Evolutionary conservation across 2,113 vertebrate genomes (phyloP), one percentile per base, ranked within the genome.

Genomic region (Cricetomys ansorgei): DNA sequence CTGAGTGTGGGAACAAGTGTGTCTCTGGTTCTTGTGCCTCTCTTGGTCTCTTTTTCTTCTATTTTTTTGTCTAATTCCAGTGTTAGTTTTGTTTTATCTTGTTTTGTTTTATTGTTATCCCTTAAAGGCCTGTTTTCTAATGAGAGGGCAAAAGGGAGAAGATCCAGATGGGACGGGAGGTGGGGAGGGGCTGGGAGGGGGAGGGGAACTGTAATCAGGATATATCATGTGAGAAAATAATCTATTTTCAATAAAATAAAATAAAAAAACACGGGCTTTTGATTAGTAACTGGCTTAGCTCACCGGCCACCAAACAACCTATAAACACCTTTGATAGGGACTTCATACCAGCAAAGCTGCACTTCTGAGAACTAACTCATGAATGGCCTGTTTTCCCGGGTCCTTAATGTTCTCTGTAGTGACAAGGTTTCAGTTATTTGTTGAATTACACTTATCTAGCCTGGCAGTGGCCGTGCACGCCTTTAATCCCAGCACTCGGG

Each of bases 391-490:
- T 34, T 83, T 83, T 92, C 57, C 55, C 48, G 69, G 48, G 45
- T 29, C 31, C 17, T 40, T 84, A 59, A 65, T 15, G 23, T 19
- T 93, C 40, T 89, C 50, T 76, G 73, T 23, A 65, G 23, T 48
- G 37, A 55, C 62, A 70, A 29, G 7, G 40, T 79, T 72, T 55
- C 31, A 53, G 59, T 62, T 88, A 13, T 87, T 88, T 79, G 19
- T n/a, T n/a, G 57, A 55, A 79, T 79, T n/a, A 13, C 23, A 7
- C 27, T 27, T 59, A 23, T 72, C 12, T 12, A 73, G 21, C 4
- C 10, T 5, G 70, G 10, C 21, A 1, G 10, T 73, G 70, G 23
- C 43, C 19, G 10, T 21, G 0, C 70, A 27, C 0, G 2, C 21
- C 10, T 73, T 73, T 73, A 73, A 73, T 73, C 21, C n/a, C 70